Evolutionary conservation across 2,113 vertebrate genomes (phyloP).

Genomic region (Pandion haliaetus): DNA sequence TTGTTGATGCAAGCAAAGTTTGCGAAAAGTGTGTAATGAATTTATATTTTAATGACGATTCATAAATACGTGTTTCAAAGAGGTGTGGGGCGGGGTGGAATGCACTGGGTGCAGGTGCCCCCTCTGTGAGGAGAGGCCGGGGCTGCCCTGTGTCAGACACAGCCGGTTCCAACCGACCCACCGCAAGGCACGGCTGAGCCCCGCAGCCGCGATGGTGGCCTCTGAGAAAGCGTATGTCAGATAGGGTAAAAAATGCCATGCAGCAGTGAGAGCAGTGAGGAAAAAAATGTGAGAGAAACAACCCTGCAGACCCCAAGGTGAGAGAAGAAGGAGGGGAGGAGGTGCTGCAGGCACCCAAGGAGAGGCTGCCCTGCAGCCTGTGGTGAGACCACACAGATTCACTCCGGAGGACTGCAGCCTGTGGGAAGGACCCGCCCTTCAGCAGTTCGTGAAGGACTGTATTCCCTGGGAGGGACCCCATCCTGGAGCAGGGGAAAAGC

Average conservation of each 20-base stretch:
- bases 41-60: background rate
- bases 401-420: background rate
- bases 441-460: background rate
- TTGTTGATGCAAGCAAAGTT: background rate
- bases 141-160: background rate
- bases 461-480: background rate
- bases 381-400: background rate
- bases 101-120: background rate
- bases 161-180: background rate
- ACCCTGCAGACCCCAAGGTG: background rate
- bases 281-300: background rate
- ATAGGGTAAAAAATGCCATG: background rate
- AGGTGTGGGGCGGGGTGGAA: background rate
- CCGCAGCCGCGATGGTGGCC: background rate
- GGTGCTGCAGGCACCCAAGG: accelerated
- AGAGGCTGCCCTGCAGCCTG: background rate
- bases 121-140: background rate
- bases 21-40: background rate
- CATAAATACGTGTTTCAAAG: background rate
- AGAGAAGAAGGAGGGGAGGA: background rate
- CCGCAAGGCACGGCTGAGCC: background rate
- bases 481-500: background rate
- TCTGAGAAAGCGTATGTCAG: background rate
- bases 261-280: background rate
- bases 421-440: background rate